Base-by-base conservation (phyloP, 2,888 invertebrate species). In the Drosophila limbata region DNA sequence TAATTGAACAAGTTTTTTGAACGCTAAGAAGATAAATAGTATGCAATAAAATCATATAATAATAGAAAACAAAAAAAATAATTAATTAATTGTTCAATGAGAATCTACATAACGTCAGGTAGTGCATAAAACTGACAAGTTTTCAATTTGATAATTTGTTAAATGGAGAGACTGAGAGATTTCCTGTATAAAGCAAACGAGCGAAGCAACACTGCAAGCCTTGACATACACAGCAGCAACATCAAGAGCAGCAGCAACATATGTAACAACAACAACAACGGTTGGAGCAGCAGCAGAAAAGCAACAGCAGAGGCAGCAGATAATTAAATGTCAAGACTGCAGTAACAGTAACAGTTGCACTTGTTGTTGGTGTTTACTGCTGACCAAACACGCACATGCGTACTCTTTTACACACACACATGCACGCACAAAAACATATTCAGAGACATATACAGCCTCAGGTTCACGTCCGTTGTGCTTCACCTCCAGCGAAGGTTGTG, bases 241-340 rank as follows among this genome's bases (percentile, higher is more conserved):
- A 45, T 17, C 53, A 53, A 17, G 28, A 44, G 6, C 52, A 47
- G 17, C 51, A n/a, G 39, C 40, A 59, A 39, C 51, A 68, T 17
- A 55, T 21, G 21, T 3, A 21, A 21, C 21, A 21, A 37, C 48
- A 62, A 50, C 33, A 67, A 52, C 42, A 15, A 37, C 19, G 44
- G 11, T 13, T 19, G 19, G 11, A 61, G n/a, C 51, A 15, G n/a
- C 44, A 56, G 60, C 44, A 56, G 62, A 39, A 56, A 67, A 52
- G 52, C 9, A 15, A 76, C 45, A 47, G 35, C 45, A 47, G 15
- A 52, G 15, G n/a, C 44, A 60, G 65, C 59, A 72, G 78, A 81
- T 78, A 81, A 81, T 78, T 81, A 81, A 83, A 80, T 79, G 77
- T 80, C 80, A 83, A 80, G 80, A 83, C 64, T 77, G 61, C 48